Base-by-base conservation (phyloP, 2,113 vertebrate species). In the Lanius ludovicianus region DNA sequence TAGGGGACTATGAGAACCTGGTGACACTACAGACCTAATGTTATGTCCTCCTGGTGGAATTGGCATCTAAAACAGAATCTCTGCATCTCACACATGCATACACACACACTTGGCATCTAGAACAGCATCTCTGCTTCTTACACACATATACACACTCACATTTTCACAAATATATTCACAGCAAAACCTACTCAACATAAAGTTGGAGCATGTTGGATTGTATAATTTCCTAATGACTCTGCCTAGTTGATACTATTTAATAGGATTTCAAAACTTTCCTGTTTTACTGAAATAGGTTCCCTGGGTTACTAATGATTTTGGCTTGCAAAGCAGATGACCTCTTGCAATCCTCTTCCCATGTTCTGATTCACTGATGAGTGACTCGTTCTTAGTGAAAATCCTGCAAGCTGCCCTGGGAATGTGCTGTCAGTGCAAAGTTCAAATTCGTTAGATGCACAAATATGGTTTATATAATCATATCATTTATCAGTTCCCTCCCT, bases 361-460 rank as follows among this genome's bases (percentile, higher is more conserved):
- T 44, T 93, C 80, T 84, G 73, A 93, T 86, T 95, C 90, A 89
- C 52, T 63, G 68, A 80, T 65, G 71, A 88, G 80, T 73, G 56
- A 69, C 84, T 87, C 0, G 0, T 59, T 84, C 47, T 55, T 52
- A 22, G 52, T 70, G 64, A 85, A 86, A 90, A 95, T 85, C 50
- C 47, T 86, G 67, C 37, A 33, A 90, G 71, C 35, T 90, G 50
- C 63, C 78, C 85, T 69, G 70, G 84, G 52, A 93, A 90, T 0
- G 1, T 85, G 35, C 47, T 20, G 3, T 77, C 59, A 63, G 56
- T 80, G 71, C 55, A 63, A 92, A 95, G 83, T 87, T 89, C 56
- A 65, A 28, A 93, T 74, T 84, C 2, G 0, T 78, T 81, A 78
- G 59, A 67, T 50, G 52, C 53, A 93, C 47, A 87, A 86, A 78